A percentile compares a stretch with the other conserved stretches of the same genome.
Evolutionary conservation across 2,113 vertebrate genomes (phyloP).

Genomic region (Rana temporaria): DNA sequence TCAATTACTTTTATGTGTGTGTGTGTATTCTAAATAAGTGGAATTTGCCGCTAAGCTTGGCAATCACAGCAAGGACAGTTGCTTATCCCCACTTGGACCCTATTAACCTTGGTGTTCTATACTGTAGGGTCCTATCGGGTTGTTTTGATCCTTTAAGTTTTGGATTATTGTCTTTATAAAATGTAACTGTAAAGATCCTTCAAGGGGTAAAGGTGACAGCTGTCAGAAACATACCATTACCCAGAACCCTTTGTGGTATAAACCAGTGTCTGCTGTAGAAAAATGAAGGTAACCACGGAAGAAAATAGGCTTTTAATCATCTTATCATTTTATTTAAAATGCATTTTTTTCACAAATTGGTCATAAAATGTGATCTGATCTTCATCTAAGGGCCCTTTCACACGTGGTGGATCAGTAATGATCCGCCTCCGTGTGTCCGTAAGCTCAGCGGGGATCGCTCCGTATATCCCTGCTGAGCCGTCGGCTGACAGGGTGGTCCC

Average conservation of each 20-base stretch:
- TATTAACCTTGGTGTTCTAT: conserved; percentile 16
- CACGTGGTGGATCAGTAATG: no score
- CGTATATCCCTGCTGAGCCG: no score
- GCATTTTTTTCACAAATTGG: no score
- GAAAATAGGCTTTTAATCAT: background rate
- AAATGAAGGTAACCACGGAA: background rate
- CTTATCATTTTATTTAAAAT: background rate
- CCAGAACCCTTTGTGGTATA: background rate
- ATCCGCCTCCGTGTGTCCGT: no score
- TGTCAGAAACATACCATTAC: background rate
- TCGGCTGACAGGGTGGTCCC: no score
- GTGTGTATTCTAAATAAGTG: conserved; percentile 10
- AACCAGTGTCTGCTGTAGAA: background rate
- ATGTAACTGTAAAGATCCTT: background rate
- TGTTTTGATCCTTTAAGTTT: conserved; percentile 29
- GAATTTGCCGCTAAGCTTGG: background rate
- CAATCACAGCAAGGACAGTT: conserved; percentile 23
- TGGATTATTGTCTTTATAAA: background rate
- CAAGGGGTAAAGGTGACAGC: conserved; percentile 5
- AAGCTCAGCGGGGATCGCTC: no score
- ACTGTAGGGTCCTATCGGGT: background rate
- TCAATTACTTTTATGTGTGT: conserved; percentile 17
- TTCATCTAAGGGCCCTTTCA: no score
- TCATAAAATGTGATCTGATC: no score
- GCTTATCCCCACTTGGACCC: background rate